Evolutionary conservation across 2,888 invertebrate species (phyloP).

Genomic region (Chalcosyrphus nemorum): DNA sequence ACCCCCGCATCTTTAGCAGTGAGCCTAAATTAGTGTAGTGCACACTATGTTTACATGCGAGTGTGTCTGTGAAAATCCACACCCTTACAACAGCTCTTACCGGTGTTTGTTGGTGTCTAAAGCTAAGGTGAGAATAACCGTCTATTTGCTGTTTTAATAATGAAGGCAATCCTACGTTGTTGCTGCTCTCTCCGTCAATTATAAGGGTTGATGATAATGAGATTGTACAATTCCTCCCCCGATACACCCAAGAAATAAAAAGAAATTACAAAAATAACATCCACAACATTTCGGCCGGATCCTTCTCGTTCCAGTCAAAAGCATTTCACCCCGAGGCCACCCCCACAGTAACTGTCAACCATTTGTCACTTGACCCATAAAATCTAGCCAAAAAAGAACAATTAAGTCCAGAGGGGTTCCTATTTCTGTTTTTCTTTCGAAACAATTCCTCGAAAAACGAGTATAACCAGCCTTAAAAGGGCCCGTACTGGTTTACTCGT

Average conservation of each 20-base stretch:
- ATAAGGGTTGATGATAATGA: conserved; percentile 64
- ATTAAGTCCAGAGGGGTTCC: conserved; percentile 30
- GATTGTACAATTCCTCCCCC: conserved; percentile 5
- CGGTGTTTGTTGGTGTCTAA: not conserved
- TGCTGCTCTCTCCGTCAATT: conserved; percentile 52
- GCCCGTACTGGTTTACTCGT: not conserved
- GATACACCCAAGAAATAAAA: not conserved
- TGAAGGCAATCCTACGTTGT: conserved; percentile 53
- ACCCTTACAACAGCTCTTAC: conserved; percentile 21
- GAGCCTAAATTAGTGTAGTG: conserved; percentile 63
- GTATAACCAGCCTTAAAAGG: conserved; percentile 40
- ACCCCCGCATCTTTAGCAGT: conserved; percentile 18
- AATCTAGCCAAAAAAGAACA: conserved; percentile 47
- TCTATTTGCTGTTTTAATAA: conserved; percentile 65
- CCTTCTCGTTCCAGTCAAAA: conserved; percentile 9
- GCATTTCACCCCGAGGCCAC: not conserved
- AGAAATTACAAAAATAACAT: conserved; percentile 20
- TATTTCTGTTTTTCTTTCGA: not conserved
- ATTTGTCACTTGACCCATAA: conserved; percentile 71
- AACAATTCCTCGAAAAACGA: conserved; percentile 29
- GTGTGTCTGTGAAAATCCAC: conserved; percentile 22
- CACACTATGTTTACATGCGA: conserved; percentile 7
- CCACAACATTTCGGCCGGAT: conserved; percentile 26
- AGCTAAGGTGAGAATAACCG: conserved; percentile 59
- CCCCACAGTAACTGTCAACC: conserved; percentile 44